Conservation (phyloP, 2,888 invertebrate species). For the Caenorhabditis becei region DNA sequence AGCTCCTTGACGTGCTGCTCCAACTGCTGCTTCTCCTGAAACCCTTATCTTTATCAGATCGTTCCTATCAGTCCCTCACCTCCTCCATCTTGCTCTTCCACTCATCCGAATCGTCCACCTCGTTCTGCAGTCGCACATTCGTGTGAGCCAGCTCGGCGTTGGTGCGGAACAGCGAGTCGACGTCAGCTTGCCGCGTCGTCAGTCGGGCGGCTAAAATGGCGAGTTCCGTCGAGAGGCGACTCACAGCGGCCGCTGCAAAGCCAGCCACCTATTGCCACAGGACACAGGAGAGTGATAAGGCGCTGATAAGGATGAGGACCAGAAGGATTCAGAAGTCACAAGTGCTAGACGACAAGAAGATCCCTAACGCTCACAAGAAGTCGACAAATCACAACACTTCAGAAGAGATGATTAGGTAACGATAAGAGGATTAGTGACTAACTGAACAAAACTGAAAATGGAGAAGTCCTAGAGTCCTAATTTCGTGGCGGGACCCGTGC, state of each 20-base stretch:
- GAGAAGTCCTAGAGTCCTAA: not conserved
- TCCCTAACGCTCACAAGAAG: not conserved
- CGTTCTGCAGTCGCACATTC: constrained; percentile 77
- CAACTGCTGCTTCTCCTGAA: constrained; percentile 44
- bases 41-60: not conserved
- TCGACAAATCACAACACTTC: not conserved
- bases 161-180: constrained; percentile 78
- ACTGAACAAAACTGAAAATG: not conserved
- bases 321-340: not conserved
- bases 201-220: constrained; percentile 80
- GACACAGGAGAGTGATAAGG: constrained; percentile 23
- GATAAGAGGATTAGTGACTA: not conserved
- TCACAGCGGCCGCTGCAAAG: constrained; percentile 66
- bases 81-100: constrained; percentile 20
- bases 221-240: constrained; percentile 72
- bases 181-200: constrained; percentile 76
- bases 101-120: constrained; percentile 71
- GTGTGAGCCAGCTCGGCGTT: constrained; percentile 79
- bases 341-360: too few relatives aligned
- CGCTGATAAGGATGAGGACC: not conserved
- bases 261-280: constrained; percentile 59
- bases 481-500: constrained; percentile 26
- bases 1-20: constrained; percentile 44
- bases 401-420: not conserved
- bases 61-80: constrained; percentile 11